Evolutionary conservation across 2,888 invertebrate genomes (phyloP), one percentile per base, ranked within the genome.

Genomic region (Chouioia cunea): DNA sequence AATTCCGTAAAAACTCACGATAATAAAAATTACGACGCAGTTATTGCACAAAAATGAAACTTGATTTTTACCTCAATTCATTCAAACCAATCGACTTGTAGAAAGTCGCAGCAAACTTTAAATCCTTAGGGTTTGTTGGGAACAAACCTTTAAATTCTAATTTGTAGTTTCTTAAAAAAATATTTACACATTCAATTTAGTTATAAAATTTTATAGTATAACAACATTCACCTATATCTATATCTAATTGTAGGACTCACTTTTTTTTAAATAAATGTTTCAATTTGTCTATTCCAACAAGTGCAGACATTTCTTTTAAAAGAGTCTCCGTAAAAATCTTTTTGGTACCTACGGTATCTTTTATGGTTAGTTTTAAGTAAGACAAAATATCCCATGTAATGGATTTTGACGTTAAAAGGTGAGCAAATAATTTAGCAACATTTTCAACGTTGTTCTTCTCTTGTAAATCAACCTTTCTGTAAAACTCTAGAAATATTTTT

Each of bases 381-480:
- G 63, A 70, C 10, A 73, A 15, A 52, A 65, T 23, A 14, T 70
- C 48, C 70, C 70, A 70, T 2, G 73, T 56, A 47, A 73, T 64
- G 12, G 60, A 59, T 56, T 73, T 44, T 43, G 59, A 22, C 27
- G 43, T 18, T 20, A 73, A 47, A 27, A 73, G 67, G 23, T 73
- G 67, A 0, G 67, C 66, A 60, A 67, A 67, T 20, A 73, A 52
- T 60, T 65, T 70, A 58, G 64, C 67, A 4, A 54, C 46, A 65
- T 70, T 70, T 52, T 62, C 64, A 18, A 73, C n/a, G 56, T 67
- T 67, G 47, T 56, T 60, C n/a, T 70, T 70, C 23, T 67, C 67
- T 6, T 70, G 46, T 16, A 70, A 22, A 60, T 70, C 64, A 16
- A 65, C 14, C 15, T 63, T 60, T 44, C 57, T 47, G 15, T 70